phyloP scores from a whole-genome alignment of 2,797 vertebrate genomes.

The Phalloptychus januarius region DNA sequence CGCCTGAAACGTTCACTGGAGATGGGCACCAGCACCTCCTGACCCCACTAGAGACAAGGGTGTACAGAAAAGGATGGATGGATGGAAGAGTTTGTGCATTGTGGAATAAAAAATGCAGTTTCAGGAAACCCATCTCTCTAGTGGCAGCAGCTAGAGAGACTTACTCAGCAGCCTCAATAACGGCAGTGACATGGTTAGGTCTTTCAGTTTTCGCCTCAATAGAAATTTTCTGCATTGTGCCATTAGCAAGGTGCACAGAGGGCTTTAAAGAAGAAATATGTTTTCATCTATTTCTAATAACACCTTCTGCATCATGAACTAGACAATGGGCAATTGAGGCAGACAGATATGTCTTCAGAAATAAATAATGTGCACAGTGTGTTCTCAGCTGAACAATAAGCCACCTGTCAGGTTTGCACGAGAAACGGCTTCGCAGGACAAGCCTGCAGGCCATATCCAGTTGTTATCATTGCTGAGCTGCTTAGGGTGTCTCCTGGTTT shows the following conservation, averaged over 20 bases:
- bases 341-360: slow-evolving; percentile 72
- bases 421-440: slow-evolving; percentile 65
- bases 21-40: too few species aligned
- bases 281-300: slow-evolving; percentile 53
- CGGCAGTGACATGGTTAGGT: background rate
- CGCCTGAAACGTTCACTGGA: too few species aligned
- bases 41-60: too few species aligned
- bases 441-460: slow-evolving; percentile 62
- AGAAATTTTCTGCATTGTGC: slow-evolving; percentile 41
- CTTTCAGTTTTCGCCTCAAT: slow-evolving; percentile 51
- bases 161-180: slow-evolving; percentile 42
- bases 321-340: slow-evolving; percentile 70
- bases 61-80: too few species aligned
- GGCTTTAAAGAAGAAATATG: slow-evolving; percentile 47
- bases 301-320: slow-evolving; percentile 58
- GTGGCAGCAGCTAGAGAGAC: slow-evolving; percentile 21
- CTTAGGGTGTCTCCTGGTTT: slow-evolving; percentile 62
- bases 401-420: slow-evolving; percentile 70
- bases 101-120: slow-evolving; percentile 23
- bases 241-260: slow-evolving; percentile 26
- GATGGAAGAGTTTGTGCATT: slow-evolving; percentile 16
- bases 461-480: slow-evolving; percentile 67
- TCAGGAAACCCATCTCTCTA: slow-evolving; percentile 8
- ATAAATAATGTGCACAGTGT: slow-evolving; percentile 68
- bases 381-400: slow-evolving; percentile 71